phyloP scores from a whole-genome alignment of 2,888 invertebrate genomes.

The Notodonta ziczac region DNA sequence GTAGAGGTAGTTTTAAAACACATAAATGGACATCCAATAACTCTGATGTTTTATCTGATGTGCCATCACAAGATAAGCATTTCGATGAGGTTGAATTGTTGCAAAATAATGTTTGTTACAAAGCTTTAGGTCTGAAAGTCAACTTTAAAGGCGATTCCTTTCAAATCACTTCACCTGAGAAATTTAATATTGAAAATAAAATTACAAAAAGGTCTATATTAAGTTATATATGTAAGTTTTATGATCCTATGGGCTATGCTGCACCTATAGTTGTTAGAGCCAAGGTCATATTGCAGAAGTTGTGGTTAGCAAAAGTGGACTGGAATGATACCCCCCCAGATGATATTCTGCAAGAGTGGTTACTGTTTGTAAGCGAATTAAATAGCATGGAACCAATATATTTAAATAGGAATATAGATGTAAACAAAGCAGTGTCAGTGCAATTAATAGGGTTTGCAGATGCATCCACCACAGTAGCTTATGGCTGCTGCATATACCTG shows the following conservation, averaged over 20 bases:
- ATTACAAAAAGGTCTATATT: constrained; percentile 23
- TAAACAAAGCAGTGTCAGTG: not conserved
- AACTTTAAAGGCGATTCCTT: constrained; percentile 7
- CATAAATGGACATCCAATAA: constrained; percentile 23
- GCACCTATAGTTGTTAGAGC: constrained; percentile 20
- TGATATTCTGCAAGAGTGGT: not conserved
- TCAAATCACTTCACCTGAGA: constrained; percentile 10
- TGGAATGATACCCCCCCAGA: not conserved
- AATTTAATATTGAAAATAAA: constrained; percentile 2
- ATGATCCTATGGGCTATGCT: constrained; percentile 24
- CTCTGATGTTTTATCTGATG: constrained; percentile 2
- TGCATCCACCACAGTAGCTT: constrained; percentile 16
- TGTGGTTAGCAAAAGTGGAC: constrained; percentile 11
- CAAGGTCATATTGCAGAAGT: constrained; percentile 23
- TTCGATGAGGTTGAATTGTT: constrained; percentile 16
- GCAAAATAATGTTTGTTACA: constrained; percentile 16
- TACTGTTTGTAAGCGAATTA: not conserved
- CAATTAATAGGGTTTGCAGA: constrained; percentile 24
- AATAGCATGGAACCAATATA: not conserved
- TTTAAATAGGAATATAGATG: not conserved
- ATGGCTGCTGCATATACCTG: constrained; percentile 23
- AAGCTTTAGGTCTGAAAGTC: constrained; percentile 18
- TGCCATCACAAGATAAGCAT: constrained; percentile 9
- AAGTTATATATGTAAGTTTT: constrained; percentile 22
- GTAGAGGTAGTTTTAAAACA: constrained; percentile 15